These are phyloP conservation scores for Xenentodon cancila DNA, from an alignment of 2,797 vertebrate species.

Conservation along the genomic window DNA sequence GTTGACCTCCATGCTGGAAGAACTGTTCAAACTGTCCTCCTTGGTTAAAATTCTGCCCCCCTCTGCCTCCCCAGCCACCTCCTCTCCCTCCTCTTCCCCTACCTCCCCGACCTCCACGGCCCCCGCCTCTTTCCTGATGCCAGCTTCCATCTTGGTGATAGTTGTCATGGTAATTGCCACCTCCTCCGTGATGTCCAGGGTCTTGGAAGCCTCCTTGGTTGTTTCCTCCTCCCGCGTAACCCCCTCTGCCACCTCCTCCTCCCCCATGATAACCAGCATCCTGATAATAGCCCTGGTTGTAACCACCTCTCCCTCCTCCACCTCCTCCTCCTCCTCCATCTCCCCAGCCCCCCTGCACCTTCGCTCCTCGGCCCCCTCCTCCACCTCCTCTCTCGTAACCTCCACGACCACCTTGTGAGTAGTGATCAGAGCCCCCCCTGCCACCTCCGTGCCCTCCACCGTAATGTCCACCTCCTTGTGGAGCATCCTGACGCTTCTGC, in stretches of 20 bases:
- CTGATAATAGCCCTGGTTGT: slow-evolving; percentile 76
- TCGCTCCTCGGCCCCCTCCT: slow-evolving; percentile 78
- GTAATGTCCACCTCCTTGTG: slow-evolving; percentile 85
- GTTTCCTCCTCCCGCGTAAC: slow-evolving; percentile 77
- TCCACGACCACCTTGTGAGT: slow-evolving; percentile 83
- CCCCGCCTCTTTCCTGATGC: slow-evolving; percentile 85
- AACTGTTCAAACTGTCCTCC: slow-evolving; percentile 98
- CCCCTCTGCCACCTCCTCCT: slow-evolving; percentile 48
- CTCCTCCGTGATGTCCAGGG: slow-evolving; percentile 80
- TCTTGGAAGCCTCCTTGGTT: slow-evolving; percentile 87
- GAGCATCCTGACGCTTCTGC: slow-evolving; percentile 95
- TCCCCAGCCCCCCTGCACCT: slow-evolving; percentile 82
- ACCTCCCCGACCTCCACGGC: slow-evolving; percentile 83
- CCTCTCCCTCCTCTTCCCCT: slow-evolving; percentile 85
- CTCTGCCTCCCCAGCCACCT: slow-evolving; percentile 92
- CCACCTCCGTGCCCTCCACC: slow-evolving; percentile 74
- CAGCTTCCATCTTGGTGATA: slow-evolving; percentile 73
- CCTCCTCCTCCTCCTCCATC: slow-evolving; percentile 43
- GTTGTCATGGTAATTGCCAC: slow-evolving; percentile 77
- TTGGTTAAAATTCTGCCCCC: slow-evolving; percentile 93
- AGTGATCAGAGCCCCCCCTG: slow-evolving; percentile 80
- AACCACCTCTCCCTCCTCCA: slow-evolving; percentile 70
- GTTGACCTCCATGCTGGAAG: slow-evolving; percentile 97
- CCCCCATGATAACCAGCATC: slow-evolving; percentile 72
- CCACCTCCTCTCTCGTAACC: slow-evolving; percentile 84